Conservation (phyloP, 2,888 invertebrate genomes). For the Perdita meconis region DNA sequence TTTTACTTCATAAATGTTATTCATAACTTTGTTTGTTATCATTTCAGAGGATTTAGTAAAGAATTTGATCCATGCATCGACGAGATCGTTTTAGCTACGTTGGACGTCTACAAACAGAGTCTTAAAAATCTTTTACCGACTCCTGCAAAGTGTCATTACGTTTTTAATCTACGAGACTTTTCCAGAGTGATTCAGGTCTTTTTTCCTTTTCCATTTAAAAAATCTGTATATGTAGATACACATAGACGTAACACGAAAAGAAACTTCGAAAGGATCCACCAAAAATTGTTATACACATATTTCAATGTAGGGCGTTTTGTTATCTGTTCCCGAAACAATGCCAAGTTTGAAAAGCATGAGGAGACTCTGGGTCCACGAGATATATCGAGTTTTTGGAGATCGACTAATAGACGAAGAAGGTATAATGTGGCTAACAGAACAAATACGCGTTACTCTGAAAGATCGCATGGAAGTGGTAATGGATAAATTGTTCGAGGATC, state of each 20-base stretch:
- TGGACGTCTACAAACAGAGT: constrained; percentile 94
- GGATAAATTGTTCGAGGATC: constrained; percentile 89
- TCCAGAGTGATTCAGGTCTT: constrained; percentile 93
- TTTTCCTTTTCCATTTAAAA: too few relatives aligned
- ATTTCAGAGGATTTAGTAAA: constrained; percentile 91
- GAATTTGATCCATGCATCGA: constrained; percentile 97
- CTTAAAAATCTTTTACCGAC: constrained; percentile 94
- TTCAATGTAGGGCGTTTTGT: constrained; percentile 93
- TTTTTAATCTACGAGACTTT: constrained; percentile 97
- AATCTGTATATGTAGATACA: too few relatives aligned
- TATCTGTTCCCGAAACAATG: constrained; percentile 96
- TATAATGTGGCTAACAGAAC: constrained; percentile 91
- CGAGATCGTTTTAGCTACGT: constrained; percentile 93
- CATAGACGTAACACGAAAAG: too few relatives aligned
- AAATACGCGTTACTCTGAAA: constrained; percentile 87
- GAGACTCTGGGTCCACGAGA: constrained; percentile 97
- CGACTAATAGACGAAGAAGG: constrained; percentile 94
- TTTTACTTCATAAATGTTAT: too few relatives aligned
- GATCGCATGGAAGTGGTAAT: constrained; percentile 88
- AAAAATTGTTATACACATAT: too few relatives aligned
- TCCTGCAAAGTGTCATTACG: constrained; percentile 96
- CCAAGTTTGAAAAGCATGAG: constrained; percentile 94
- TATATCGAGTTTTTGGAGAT: constrained; percentile 96
- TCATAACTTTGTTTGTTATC: too few relatives aligned
- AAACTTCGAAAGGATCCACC: too few relatives aligned